These are phyloP conservation scores for Myiotriccus ornatus DNA, from an alignment of 2,797 vertebrate genomes.

Conservation along the genomic window DNA sequence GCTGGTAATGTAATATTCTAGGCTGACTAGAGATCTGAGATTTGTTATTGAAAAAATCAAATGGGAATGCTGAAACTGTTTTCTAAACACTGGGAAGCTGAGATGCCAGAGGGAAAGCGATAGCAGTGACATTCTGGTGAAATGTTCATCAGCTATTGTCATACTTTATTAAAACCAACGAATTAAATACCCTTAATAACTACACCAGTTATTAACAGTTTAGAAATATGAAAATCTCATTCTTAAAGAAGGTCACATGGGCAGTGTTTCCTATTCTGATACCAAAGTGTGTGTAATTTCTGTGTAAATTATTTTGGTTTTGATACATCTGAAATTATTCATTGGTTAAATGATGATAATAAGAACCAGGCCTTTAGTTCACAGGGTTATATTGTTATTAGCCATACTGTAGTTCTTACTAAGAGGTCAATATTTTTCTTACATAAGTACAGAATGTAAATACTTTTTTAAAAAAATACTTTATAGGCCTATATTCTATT, in stretches of 20 bases:
- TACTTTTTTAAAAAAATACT: neutral
- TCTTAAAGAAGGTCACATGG: neutral
- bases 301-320: neutral
- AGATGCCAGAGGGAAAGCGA: constrained; percentile 18
- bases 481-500: neutral
- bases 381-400: neutral
- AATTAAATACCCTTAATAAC: neutral
- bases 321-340: neutral
- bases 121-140: neutral
- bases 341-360: neutral
- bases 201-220: neutral
- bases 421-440: neutral
- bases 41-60: neutral
- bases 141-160: constrained; percentile 17
- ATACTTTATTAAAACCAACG: neutral
- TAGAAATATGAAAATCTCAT: neutral
- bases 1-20: neutral
- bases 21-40: neutral
- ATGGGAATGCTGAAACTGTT: neutral
- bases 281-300: neutral
- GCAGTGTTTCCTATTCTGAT: neutral
- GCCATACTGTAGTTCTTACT: neutral
- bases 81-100: neutral
- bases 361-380: neutral
- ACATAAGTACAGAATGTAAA: neutral